Evolutionary conservation across 2,888 invertebrate species (phyloP), one percentile per base, ranked within the genome.

Genomic region (Nomada ruficornis): DNA sequence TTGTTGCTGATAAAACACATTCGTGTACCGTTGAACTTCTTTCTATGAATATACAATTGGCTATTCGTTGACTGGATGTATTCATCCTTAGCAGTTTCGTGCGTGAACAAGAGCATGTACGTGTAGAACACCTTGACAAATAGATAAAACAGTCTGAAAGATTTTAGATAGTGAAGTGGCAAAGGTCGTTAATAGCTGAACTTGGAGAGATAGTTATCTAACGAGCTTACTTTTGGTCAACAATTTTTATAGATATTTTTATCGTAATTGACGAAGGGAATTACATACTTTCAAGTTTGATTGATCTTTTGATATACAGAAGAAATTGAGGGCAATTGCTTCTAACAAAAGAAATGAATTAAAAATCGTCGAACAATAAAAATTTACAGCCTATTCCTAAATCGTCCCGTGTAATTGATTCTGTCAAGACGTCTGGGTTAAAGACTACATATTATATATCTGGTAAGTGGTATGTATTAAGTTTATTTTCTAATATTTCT

Each of bases 131-230:
- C 60, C 36, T 42, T n/a, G 13, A 13, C 44, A 36, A 20, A 7
- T n/a, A 36, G 63, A 50, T 64, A 70, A 71, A 77, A 64, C 13
- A 63, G 18, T 4, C 18, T 29, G 36, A 7, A 36, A 67, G 74
- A 78, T 62, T 65, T 73, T 23, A 18, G 15, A 20, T 18, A 44
- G n/a, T 44, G 13, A 47, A 29, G 62, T 47, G 36, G 20, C 9
- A 42, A 47, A 50, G 44, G 20, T 47, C 73, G 52, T 20, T 7
- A 71, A 59, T 50, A 13, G 23, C 7, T 23, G 60, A 60, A 9
- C 9, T 23, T n/a, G 9, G n/a, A 55, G 26, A 26, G n/a, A 26
- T 54, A 63, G 11, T 15, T 15, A 5, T 7, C 44, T 60, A 3
- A 15, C 11, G 23, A 36, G 36, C 36, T 36, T 36, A 36, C 36